These are phyloP conservation scores for Mesocentrotus franciscanus DNA, from an alignment of 53 echinoderm and acorn worm genomes.

Conservation along the genomic window DNA sequence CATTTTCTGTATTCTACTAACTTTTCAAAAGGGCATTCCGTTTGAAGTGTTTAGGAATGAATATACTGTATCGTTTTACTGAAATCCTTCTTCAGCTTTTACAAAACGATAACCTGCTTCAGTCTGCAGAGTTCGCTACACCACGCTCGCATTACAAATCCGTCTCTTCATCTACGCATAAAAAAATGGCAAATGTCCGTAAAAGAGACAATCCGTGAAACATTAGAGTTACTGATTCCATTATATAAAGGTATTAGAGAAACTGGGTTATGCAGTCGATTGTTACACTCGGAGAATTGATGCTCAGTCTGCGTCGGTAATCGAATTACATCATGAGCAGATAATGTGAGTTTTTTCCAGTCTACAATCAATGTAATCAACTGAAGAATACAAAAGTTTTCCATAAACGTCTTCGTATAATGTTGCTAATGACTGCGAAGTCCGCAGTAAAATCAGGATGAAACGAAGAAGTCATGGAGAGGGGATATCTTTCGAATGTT, in stretches of 20 bases:
- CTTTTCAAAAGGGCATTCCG: background rate
- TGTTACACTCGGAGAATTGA: background rate
- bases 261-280: background rate
- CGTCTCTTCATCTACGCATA: background rate
- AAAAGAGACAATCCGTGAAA: background rate
- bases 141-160: background rate
- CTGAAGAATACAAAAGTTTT: background rate
- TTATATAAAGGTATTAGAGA: background rate
- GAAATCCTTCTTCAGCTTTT: background rate
- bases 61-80: background rate
- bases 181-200: background rate
- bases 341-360: too few species aligned
- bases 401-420: background rate
- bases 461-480: background rate
- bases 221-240: background rate
- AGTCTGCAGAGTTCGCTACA: background rate
- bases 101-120: background rate
- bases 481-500: background rate
- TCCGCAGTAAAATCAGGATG: background rate
- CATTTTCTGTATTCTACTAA: background rate
- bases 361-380: background rate
- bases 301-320: background rate
- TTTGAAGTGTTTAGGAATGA: background rate
- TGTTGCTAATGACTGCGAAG: slow-evolving; percentile 21
- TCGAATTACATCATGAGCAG: background rate